Conservation (phyloP, 2,113 vertebrate genomes). For the Centropristis striata region DNA sequence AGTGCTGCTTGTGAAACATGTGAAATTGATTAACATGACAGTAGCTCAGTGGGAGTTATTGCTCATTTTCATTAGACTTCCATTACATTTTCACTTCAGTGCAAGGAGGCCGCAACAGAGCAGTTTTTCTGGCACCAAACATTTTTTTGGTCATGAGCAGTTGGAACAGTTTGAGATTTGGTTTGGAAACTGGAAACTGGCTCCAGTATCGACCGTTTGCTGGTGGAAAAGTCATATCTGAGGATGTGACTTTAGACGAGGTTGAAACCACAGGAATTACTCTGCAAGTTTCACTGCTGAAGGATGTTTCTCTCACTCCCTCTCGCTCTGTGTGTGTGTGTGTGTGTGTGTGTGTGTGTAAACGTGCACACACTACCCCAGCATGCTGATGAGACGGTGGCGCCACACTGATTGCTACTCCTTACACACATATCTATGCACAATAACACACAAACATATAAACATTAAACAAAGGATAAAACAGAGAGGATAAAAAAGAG, state of each 20-base stretch:
- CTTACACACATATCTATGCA: slow-evolving; percentile 14
- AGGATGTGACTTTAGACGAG: slow-evolving; percentile 38
- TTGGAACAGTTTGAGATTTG: slow-evolving; percentile 8
- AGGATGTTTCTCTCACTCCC: slow-evolving; percentile 17
- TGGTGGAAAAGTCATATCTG: slow-evolving; percentile 30
- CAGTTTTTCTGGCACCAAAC: background rate
- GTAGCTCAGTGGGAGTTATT: background rate
- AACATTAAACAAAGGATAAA: slow-evolving; percentile 19
- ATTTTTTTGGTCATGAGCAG: background rate
- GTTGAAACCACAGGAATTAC: slow-evolving; percentile 51
- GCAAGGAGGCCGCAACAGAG: background rate
- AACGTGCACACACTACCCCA: background rate
- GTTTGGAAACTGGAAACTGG: slow-evolving; percentile 24
- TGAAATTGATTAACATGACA: slow-evolving; percentile 13
- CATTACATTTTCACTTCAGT: slow-evolving; percentile 3
- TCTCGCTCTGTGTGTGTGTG: background rate
- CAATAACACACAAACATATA: slow-evolving; percentile 25
- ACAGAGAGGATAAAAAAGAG: slow-evolving; percentile 12
- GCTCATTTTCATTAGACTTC: slow-evolving; percentile 27
- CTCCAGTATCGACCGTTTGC: background rate
- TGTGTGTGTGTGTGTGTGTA: background rate
- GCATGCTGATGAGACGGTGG: slow-evolving; percentile 55
- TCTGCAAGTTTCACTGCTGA: slow-evolving; percentile 17
- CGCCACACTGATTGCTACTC: slow-evolving; percentile 41
- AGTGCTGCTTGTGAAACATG: background rate